Evolutionary conservation across 1,140 invertebrate species (phyloP), one percentile per base, ranked within the genome.

Genomic region (Scaptomyza montana): DNA sequence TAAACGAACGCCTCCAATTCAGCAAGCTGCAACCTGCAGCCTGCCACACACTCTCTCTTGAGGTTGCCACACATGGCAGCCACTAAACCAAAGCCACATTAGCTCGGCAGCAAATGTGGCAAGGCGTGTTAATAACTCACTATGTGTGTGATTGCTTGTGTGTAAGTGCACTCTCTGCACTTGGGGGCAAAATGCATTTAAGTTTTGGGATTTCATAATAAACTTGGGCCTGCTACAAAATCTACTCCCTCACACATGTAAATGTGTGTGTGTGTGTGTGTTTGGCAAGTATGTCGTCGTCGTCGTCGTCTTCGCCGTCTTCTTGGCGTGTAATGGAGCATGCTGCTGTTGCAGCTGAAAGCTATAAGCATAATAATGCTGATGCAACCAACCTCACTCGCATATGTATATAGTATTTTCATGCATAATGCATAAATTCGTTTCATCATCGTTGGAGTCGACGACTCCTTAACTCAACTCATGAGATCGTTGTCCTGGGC

Each of bases 71-170:
- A 65, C 74, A 73, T 53, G 78, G 62, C 66, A 82, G 67, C 81
- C 82, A 86, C 81, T 86, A 87, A 87, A 89, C 84, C 84, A 73
- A 73, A 89, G 84, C 82, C 82, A 87, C 82, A 87, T 87, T 89
- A 87, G 79, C 82, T 87, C 68, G 79, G 79, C 73, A 85, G 85
- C 84, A 89, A 89, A 84, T 89, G 84, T 89, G 84, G 84, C 84
- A 89, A 89, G 80, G 84, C 84, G 84, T 89, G 84, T 89, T 89
- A 89, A 89, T 89, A 89, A 89, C 85, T 89, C 80, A 89, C 82
- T 80, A 43, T 43, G 73, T 74, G 6, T 55, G 41, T 63, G 39
- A 45, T 12, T 62, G 57, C 57, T 12, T 36, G 50, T n/a, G 36
- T 36, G 33, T 36, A 36, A 77, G 72, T 84, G 81, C 80, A 86